Evolutionary conservation across 2,113 vertebrate genomes (phyloP), one percentile per base, ranked within the genome.

Genomic region (Scomber japonicus): DNA sequence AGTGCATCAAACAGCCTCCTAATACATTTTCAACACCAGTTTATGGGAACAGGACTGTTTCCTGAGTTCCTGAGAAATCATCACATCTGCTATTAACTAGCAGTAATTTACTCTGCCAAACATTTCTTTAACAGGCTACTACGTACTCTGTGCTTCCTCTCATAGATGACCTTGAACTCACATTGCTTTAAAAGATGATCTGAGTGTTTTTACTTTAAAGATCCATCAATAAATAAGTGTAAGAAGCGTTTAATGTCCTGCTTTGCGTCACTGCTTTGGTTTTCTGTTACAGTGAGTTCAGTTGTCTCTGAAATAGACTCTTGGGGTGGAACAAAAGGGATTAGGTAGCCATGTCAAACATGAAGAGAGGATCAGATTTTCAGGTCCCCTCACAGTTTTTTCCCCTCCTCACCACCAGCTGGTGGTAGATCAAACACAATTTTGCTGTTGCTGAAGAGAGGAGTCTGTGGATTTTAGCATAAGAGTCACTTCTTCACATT

Each of bases 201-300:
- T 46, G 24, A 6, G 2, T 70, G 19, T 56, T 68, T 65, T 67
- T 63, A 53, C 12, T 77, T 83, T 14, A 69, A 76, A 74, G 49
- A 30, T 60, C 79, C 78, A 92, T 94, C 55, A 94, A 94, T 93
- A 93, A 95, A 79, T 92, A 83, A 94, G 90, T 67, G 21, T 48
- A 46, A 66, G 78, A 75, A 80, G 84, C 71, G 10, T 92, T 92
- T 82, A 76, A 90, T 88, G 91, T 75, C 75, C 68, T 8, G 61
- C 68, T 91, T 71, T 92, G 88, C 87, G 82, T 94, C 91, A 92
- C 84, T 76, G 83, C 82, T 79, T 90, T 88, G 83, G 84, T 79
- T 90, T 88, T 88, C 54, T 71, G 73, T 94, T 93, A 84, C 88
- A 59, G 57, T 10, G 67, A 83, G 50, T 40, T 92, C 87, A 45